Evolutionary conservation across 2,113 vertebrate species (phyloP).

Genomic region (Pongo abelii): DNA sequence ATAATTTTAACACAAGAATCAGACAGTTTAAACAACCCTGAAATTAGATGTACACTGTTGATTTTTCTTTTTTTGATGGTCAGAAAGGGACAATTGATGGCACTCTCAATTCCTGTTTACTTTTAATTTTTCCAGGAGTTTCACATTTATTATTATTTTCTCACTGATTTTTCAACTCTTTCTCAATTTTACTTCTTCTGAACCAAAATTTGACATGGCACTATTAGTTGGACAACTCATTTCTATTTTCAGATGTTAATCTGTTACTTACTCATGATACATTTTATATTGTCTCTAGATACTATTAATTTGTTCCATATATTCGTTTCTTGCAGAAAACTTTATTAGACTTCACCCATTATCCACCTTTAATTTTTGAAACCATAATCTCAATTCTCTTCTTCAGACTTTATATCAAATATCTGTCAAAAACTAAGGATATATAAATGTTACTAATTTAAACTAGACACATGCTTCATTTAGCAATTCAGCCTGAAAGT

Average conservation of each 20-base stretch:
- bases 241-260: neutral
- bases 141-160: neutral
- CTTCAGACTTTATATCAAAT: neutral
- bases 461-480: neutral
- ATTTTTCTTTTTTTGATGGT: neutral
- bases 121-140: neutral
- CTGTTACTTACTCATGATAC: neutral
- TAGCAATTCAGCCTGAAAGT: neutral
- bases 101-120: neutral
- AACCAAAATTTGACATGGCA: neutral
- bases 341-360: neutral
- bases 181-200: neutral
- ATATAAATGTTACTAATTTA: neutral
- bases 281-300: neutral
- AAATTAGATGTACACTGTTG: neutral
- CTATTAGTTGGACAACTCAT: neutral
- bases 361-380: neutral
- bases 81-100: neutral
- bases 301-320: neutral
- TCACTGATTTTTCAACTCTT: neutral
- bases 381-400: neutral
- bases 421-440: neutral
- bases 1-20: slow-evolving; percentile 11
- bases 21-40: neutral
- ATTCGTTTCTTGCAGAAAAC: neutral